Percentiles rank a stretch among this genome's conserved stretches.
Conservation (phyloP, 2,888 invertebrate species). For the Resseliella maxima region DNA sequence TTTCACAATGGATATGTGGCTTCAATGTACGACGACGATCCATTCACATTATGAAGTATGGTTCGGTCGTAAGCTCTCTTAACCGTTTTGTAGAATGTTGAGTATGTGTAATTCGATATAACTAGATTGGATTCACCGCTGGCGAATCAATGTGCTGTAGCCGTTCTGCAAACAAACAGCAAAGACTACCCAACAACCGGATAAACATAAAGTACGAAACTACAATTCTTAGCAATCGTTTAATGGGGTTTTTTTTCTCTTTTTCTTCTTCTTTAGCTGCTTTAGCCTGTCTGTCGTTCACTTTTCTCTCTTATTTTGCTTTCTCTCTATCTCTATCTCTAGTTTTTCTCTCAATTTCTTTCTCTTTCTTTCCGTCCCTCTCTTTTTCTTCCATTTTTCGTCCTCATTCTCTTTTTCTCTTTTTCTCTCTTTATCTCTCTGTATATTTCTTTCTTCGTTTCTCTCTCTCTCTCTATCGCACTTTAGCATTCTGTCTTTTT, state of each 20-base stretch:
- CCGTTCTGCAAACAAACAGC: slow-evolving; percentile 38
- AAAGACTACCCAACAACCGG: slow-evolving; percentile 48
- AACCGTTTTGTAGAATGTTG: slow-evolving; percentile 48
- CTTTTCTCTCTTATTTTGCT: not conserved
- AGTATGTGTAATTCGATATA: slow-evolving; percentile 55
- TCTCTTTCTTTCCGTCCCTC: not conserved
- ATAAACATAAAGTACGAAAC: slow-evolving; percentile 55
- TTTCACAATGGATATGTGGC: slow-evolving; percentile 53
- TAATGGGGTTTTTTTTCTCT: slow-evolving; percentile 53
- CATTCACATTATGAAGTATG: slow-evolving; percentile 26
- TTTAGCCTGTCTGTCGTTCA: not conserved
- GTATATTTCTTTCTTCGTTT: not conserved
- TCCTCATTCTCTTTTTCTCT: not conserved
- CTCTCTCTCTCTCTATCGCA: not conserved
- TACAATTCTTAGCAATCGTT: slow-evolving; percentile 55
- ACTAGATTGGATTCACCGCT: slow-evolving; percentile 47
- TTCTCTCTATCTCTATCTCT: not conserved
- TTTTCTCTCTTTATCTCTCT: slow-evolving; percentile 14
- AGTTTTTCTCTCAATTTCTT: not conserved
- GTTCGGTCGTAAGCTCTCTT: slow-evolving; percentile 42
- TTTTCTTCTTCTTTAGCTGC: slow-evolving; percentile 5
- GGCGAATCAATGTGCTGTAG: not conserved
- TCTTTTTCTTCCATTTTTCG: not conserved
- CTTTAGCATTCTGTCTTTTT: too few species aligned
- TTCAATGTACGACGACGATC: not conserved